Evolutionary conservation across 1,140 invertebrate species (phyloP).

Genomic region (Linepithema humile): DNA sequence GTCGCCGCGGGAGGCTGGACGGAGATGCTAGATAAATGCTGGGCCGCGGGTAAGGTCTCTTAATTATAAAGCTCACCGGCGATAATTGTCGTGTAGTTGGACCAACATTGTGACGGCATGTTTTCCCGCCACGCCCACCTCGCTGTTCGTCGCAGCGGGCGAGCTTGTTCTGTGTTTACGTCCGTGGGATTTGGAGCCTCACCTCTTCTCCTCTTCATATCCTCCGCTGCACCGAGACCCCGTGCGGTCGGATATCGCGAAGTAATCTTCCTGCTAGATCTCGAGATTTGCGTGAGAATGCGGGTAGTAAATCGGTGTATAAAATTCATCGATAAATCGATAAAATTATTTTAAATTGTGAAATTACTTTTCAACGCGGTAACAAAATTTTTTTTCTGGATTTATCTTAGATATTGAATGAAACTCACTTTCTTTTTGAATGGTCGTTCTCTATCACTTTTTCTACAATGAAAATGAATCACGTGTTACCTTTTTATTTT

Average conservation of each 20-base stretch:
- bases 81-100: slow-evolving; percentile 81
- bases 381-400: background rate
- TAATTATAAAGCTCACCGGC: slow-evolving; percentile 80
- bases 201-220: slow-evolving; percentile 19
- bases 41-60: slow-evolving; percentile 60
- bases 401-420: background rate
- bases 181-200: slow-evolving; percentile 66
- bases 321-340: no score
- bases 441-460: background rate
- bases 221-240: slow-evolving; percentile 24
- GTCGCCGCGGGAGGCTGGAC: slow-evolving; percentile 51
- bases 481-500: background rate
- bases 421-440: no score
- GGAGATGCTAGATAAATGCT: slow-evolving; percentile 64
- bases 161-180: slow-evolving; percentile 68
- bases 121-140: slow-evolving; percentile 78
- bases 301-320: background rate
- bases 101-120: slow-evolving; percentile 80
- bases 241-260: slow-evolving; percentile 18
- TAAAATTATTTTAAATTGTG: no score
- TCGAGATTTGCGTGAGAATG: slow-evolving; percentile 27
- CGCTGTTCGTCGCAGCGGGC: slow-evolving; percentile 74
- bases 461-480: background rate
- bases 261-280: background rate
- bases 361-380: background rate